Conservation (phyloP, 2,113 vertebrate genomes). For the Gila orcuttii region DNA sequence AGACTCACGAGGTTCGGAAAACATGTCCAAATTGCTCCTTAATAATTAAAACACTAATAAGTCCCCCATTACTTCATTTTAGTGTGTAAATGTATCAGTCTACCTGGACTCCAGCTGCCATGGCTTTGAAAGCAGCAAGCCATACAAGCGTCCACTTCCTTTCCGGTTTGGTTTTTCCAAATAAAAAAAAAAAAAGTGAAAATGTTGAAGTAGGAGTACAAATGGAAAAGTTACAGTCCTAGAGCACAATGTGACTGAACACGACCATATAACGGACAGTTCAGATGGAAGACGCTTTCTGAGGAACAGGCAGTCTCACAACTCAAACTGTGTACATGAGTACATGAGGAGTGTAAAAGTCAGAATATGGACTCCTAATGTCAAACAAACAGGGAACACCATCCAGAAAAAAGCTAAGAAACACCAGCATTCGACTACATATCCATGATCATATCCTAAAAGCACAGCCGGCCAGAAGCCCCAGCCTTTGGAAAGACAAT, state of each 20-base stretch:
- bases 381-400: background rate
- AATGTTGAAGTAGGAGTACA: background rate
- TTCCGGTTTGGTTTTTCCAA: background rate
- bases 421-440: background rate
- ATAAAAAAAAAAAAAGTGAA: slow-evolving; percentile 8
- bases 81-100: slow-evolving; percentile 23
- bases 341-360: slow-evolving; percentile 3
- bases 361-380: background rate
- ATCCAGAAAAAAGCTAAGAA: background rate
- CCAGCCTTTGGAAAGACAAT: slow-evolving; percentile 14
- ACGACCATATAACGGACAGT: background rate
- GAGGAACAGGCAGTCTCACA: background rate
- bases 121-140: slow-evolving; percentile 75
- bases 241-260: background rate
- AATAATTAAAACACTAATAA: background rate
- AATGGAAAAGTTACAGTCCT: background rate
- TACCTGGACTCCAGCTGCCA: slow-evolving; percentile 79
- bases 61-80: background rate
- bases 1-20: background rate
- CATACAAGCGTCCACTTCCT: slow-evolving; percentile 61
- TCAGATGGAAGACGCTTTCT: background rate
- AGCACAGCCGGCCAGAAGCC: background rate
- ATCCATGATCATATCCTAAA: slow-evolving; percentile 28
- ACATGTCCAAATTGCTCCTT: background rate
- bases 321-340: background rate